These are phyloP conservation scores for Ctenopoma kingsleyae DNA, from an alignment of 2,797 vertebrate species.

Conservation along the genomic window DNA sequence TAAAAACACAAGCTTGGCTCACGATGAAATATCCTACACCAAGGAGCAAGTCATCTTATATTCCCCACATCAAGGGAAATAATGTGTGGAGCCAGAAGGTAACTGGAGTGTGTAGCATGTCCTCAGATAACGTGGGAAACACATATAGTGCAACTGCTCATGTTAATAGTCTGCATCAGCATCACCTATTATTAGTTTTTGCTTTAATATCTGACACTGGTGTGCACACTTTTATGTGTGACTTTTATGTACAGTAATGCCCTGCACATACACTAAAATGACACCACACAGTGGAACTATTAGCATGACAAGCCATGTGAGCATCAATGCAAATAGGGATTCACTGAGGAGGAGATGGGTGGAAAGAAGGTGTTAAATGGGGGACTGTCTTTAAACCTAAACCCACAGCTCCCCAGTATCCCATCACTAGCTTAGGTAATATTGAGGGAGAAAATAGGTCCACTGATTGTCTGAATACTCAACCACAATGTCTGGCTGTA, in stretches of 20 bases:
- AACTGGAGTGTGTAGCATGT: neutral
- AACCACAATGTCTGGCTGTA: conserved; percentile 71
- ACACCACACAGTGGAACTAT: conserved; percentile 25
- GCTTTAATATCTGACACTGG: conserved; percentile 10
- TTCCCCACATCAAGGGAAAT: neutral
- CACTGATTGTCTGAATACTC: conserved; percentile 64
- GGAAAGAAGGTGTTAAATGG: conserved; percentile 8
- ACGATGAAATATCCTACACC: too few species aligned
- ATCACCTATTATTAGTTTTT: neutral
- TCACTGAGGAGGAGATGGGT: conserved; percentile 21
- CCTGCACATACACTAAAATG: conserved; percentile 37
- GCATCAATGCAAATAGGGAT: conserved; percentile 21
- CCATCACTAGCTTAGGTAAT: conserved; percentile 60
- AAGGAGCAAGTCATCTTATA: neutral
- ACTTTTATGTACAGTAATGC: neutral
- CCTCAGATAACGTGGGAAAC: neutral
- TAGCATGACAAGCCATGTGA: conserved; percentile 49
- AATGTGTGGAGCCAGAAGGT: neutral
- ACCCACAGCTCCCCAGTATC: conserved; percentile 53
- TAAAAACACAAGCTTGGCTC: neutral
- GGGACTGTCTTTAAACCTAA: conserved; percentile 49
- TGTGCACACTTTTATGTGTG: neutral
- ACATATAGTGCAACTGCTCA: neutral
- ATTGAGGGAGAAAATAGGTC: conserved; percentile 70
- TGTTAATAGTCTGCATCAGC: neutral